Conservation (phyloP, 2,888 invertebrate species). For the Hypena proboscidalis region DNA sequence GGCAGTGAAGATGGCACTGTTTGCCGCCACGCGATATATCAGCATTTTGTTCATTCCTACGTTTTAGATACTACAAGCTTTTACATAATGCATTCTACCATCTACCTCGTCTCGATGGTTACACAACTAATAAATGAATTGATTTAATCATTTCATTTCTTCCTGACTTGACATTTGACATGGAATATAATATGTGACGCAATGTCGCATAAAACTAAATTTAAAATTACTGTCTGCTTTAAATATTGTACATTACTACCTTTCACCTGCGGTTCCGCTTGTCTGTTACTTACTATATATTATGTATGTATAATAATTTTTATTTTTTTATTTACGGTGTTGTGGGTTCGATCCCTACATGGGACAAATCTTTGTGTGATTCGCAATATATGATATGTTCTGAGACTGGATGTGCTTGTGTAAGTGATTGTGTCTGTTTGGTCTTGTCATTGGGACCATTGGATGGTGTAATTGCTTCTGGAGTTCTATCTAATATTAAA, state of each 20-base stretch:
- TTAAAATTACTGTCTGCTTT: neutral
- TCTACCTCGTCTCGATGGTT: constrained; percentile 24
- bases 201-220: constrained; percentile 1
- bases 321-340: no score
- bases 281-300: no score
- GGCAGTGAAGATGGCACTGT: constrained; percentile 9
- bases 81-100: constrained; percentile 36
- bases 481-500: no score
- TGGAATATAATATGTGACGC: neutral
- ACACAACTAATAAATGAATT: constrained; percentile 22
- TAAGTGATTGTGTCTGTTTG: no score
- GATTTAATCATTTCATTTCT: no score
- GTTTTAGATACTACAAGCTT: constrained; percentile 16
- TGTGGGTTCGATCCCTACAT: no score
- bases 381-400: no score
- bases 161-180: constrained; percentile 15
- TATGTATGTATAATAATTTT: no score
- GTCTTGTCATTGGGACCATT: no score
- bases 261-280: neutral
- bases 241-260: neutral
- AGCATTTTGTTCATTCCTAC: constrained; percentile 17
- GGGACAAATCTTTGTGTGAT: no score
- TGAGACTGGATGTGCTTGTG: no score
- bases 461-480: no score
- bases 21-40: constrained; percentile 10